Evolutionary conservation across 1,140 invertebrate genomes (phyloP), one percentile per base, ranked within the genome.

Genomic region (Tetranychus cinnabarinus): DNA sequence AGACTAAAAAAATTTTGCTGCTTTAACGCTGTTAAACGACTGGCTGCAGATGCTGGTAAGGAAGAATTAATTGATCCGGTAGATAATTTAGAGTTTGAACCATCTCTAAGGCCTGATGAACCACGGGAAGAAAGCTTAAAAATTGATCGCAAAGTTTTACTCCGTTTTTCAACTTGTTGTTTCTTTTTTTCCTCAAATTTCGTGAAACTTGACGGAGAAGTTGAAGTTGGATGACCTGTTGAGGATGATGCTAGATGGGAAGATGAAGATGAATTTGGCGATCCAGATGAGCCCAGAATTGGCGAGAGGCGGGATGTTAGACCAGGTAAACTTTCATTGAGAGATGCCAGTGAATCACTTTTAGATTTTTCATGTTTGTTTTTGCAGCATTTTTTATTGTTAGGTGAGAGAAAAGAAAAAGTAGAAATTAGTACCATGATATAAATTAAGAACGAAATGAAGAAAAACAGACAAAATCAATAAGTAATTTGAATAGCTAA

Each of bases 141-240:
- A 4, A 86, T 80, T 36, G 80, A 81, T 67, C 83, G 82, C 6
- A 88, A 75, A 47, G 86, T 78, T 70, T 86, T 85, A 33, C 78
- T 80, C 64, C 85, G 82, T 68, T 88, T 87, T 67, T 88, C 85
- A 42, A 79, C 78, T 68, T 88, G 84, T 61, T 85, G 82, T 34
- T 82, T 78, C 64, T 87, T 84, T 68, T 88, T 88, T 71, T 90
- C 86, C 69, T 88, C 86, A 71, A 87, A 88, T 70, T 86, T 85
- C 12, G 80, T 77, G 73, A 88, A 88, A 1, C 76, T 77, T 36
- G 50, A 61, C 3, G 52, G 42, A 34, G 50, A 61, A 23, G 36
- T 12, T 42, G 47, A 33, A 13, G 60, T 23, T 33, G 55, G 5
- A 5, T 39, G 31, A 13, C 42, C 8, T 10, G 45, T 47, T 33